These are phyloP conservation scores for Keiferia lycopersicella DNA, from an alignment of 2,888 invertebrate species.

Conservation along the genomic window DNA sequence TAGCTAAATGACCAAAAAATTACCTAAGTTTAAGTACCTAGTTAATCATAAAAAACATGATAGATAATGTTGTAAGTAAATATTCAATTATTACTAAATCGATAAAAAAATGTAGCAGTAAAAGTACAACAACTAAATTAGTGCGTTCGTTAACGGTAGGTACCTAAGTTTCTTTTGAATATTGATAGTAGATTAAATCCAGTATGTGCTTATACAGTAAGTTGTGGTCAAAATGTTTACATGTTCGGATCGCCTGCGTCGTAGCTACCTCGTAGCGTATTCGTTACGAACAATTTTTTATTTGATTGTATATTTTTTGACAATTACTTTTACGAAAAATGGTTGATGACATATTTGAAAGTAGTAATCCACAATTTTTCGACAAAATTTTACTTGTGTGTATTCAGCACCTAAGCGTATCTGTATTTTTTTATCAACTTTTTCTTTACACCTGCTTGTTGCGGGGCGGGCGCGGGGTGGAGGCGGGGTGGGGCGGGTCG, in stretches of 20 bases:
- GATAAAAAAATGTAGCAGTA: background rate
- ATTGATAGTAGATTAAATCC: too few relatives aligned
- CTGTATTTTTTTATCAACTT: background rate
- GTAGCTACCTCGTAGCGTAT: background rate
- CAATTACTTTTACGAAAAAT: too few relatives aligned
- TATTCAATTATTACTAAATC: background rate
- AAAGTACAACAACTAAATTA: too few relatives aligned
- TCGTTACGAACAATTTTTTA: too few relatives aligned
- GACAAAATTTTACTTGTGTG: too few relatives aligned
- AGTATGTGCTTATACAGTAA: too few relatives aligned
- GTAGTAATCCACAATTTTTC: too few relatives aligned
- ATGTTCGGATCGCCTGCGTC: background rate
- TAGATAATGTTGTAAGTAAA: background rate
- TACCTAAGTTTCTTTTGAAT: background rate
- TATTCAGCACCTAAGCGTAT: background rate
- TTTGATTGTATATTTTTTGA: too few relatives aligned
- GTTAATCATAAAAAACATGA: background rate
- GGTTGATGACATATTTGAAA: too few relatives aligned
- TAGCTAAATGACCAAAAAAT: too few relatives aligned
- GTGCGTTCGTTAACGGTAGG: too few relatives aligned
- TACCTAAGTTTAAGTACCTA: background rate
- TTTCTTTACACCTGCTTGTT: background rate
- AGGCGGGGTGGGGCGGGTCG: constrained; percentile 4
- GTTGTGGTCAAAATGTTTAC: too few relatives aligned
- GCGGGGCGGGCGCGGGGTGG: background rate